Evolutionary conservation across 2,113 vertebrate genomes (phyloP).

Genomic region (Alaudala cheleensis): DNA sequence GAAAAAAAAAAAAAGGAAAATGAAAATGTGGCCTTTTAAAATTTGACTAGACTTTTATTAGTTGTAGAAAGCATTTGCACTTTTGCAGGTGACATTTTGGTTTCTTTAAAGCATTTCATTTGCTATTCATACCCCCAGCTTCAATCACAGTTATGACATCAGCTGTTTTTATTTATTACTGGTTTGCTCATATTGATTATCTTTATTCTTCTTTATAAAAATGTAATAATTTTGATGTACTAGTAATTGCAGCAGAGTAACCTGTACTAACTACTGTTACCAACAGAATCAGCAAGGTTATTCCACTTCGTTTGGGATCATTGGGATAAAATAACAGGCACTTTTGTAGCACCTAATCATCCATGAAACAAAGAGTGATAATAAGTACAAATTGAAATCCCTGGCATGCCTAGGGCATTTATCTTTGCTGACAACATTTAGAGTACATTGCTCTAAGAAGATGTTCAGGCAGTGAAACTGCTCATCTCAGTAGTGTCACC

Average conservation of each 20-base stretch:
- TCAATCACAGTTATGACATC: neutral
- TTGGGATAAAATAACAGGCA: neutral
- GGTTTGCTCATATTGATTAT: neutral
- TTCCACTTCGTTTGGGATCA: neutral
- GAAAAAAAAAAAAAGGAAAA: neutral
- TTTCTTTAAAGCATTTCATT: neutral
- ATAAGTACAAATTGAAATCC: neutral
- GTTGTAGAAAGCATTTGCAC: neutral
- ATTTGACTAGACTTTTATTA: neutral
- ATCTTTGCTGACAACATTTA: neutral
- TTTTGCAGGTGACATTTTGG: neutral
- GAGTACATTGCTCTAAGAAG: neutral
- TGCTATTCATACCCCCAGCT: neutral
- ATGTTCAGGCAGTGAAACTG: neutral
- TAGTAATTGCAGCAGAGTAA: neutral
- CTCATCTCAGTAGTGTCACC: neutral
- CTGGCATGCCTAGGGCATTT: neutral
- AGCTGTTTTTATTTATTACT: neutral
- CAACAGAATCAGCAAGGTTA: neutral
- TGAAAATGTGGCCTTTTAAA: neutral
- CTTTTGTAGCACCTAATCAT: neutral
- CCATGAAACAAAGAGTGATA: neutral
- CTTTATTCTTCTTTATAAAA: neutral
- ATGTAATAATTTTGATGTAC: neutral
- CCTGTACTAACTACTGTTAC: neutral